Percentiles rank a stretch among this genome's conserved stretches.
These are phyloP conservation scores for Cichladusa arquata DNA, from an alignment of 2,113 vertebrate species.

Conservation along the genomic window DNA sequence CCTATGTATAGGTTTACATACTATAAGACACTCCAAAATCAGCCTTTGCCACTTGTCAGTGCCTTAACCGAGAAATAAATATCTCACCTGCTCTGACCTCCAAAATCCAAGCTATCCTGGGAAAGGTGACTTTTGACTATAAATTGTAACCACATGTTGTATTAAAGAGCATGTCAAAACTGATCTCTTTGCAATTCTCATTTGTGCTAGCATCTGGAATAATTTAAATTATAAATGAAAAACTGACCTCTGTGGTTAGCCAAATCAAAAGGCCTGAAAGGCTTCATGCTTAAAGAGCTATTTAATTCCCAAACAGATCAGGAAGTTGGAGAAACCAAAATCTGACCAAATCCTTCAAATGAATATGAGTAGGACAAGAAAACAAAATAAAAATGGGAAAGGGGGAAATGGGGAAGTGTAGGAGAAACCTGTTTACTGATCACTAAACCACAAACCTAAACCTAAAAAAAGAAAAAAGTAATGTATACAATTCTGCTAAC, in stretches of 20 bases:
- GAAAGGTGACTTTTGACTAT: not conserved
- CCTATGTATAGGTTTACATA: not conserved
- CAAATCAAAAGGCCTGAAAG: constrained; percentile 11
- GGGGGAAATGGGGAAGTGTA: rapidly evolving
- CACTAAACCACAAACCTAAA: not conserved
- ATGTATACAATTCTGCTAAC: not conserved
- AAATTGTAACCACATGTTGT: constrained; percentile 4
- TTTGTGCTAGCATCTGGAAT: constrained; percentile 31
- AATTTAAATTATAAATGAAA: constrained; percentile 52
- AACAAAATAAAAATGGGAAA: rapidly evolving
- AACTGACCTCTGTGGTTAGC: constrained; percentile 26
- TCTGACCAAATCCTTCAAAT: not conserved
- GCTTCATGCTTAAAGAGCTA: not conserved
- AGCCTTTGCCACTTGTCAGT: not conserved
- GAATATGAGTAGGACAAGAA: not conserved
- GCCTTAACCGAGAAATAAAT: not conserved
- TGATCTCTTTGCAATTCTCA: not conserved
- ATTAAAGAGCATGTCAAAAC: not conserved
- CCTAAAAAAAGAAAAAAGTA: not conserved
- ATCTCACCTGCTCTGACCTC: not conserved
- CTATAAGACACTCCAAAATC: not conserved
- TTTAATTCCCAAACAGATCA: constrained; percentile 16
- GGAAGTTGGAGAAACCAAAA: not conserved
- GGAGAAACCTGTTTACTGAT: not conserved
- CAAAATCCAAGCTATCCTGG: not conserved